Evolutionary conservation across 2,888 invertebrate species (phyloP), one percentile per base, ranked within the genome.

Genomic region (Isoperla grammatica): DNA sequence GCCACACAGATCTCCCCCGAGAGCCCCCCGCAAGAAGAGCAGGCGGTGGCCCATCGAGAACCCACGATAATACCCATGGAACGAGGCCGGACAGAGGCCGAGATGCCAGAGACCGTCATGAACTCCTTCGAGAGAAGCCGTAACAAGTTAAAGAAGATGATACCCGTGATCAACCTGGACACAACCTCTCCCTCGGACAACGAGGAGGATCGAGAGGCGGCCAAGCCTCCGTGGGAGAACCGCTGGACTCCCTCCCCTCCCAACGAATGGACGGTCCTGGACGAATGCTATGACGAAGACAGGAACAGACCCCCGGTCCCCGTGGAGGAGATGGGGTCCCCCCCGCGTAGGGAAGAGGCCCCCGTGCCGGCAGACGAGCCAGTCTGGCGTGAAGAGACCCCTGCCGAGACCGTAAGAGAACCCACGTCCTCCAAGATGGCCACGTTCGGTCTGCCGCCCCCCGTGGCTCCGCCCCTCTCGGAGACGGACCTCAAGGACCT

Each of bases 111-210:
- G 29, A 29, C 29, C 8, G 29, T 6, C 4, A 6, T 29, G 29
- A 22, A 35, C 29, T 29, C 22, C 11, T 37, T 61, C 11, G 45
- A 58, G 42, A 57, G 50, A 23, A 61, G 61, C 39, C 54, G 61
- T 1, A 58, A 58, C 13, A 61, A 54, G 13, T 40, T 61, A 5
- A 58, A 58, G 20, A 58, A 49, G 17, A n/a, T 61, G 13, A 37
- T 58, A 29, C 3, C 56, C 29, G 17, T 35, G 13, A 29, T 11
- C n/a, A 17, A 19, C 20, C 12, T 19, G 13, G 19, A 17, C n/a
- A 22, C 8, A 9, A 40, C 5, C 11, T 54, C 59, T 15, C 42
- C 49, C 1, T n/a, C 29, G 1, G 5, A 23, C 9, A n/a, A 15
- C 2, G 57, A 61, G 9, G 23, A 35, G 48, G 23, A 46, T 11